Conservation (phyloP, 2,888 invertebrate species). For the Melinaea menophilus region DNA sequence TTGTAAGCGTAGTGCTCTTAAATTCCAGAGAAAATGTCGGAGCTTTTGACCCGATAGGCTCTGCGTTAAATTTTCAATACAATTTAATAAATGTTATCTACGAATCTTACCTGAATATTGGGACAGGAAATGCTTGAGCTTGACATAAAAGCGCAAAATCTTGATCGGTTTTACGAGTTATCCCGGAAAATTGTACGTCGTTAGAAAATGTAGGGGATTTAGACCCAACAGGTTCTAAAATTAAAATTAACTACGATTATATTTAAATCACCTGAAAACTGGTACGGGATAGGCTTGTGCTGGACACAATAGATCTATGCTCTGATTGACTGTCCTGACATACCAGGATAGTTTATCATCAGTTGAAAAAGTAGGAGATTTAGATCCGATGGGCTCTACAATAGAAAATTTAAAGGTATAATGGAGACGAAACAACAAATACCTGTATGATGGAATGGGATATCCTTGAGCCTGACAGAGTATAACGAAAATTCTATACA, state of each 20-base stretch:
- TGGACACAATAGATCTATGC: conserved; percentile 77
- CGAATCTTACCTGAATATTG: conserved; percentile 70
- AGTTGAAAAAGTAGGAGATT: conserved; percentile 78
- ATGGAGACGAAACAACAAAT: conserved; percentile 27
- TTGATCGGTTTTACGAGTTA: conserved; percentile 79
- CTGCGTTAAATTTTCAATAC: conserved; percentile 54
- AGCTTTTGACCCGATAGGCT: conserved; percentile 79
- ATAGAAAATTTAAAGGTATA: conserved; percentile 29
- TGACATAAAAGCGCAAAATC: conserved; percentile 85
- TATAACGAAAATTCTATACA: conserved; percentile 80
- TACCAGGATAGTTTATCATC: conserved; percentile 80
- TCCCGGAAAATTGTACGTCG: conserved; percentile 82
- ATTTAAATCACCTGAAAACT: conserved; percentile 80
- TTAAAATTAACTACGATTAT: conserved; percentile 42
- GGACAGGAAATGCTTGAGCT: conserved; percentile 87
- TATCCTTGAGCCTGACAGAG: conserved; percentile 88
- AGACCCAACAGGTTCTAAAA: conserved; percentile 82
- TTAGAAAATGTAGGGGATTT: conserved; percentile 85
- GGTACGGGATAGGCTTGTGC: conserved; percentile 85
- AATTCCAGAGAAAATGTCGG: conserved; percentile 76
- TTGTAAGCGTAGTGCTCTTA: conserved; percentile 79
- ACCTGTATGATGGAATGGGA: conserved; percentile 80
- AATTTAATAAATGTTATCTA: conserved; percentile 10
- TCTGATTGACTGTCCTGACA: conserved; percentile 71
- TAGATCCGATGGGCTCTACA: conserved; percentile 80